Conservation (phyloP, 2,888 invertebrate genomes). For the Hypena proboscidalis region DNA sequence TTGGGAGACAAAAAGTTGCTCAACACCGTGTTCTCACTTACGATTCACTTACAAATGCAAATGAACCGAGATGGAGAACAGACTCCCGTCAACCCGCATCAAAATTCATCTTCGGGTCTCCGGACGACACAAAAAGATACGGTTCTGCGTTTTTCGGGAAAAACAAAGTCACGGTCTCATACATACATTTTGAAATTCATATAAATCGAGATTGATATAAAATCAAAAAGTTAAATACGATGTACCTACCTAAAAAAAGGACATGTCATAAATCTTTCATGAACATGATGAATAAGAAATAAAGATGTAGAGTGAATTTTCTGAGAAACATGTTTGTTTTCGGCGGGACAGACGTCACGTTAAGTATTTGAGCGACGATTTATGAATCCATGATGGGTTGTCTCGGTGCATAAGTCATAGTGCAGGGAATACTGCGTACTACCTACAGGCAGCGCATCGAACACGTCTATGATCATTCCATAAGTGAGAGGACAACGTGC, state of each 20-base stretch:
- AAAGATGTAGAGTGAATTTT: slow-evolving; percentile 13
- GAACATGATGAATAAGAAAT: slow-evolving; percentile 21
- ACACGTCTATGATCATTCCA: slow-evolving; percentile 60
- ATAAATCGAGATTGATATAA: slow-evolving; percentile 34
- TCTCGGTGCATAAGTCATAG: slow-evolving; percentile 42
- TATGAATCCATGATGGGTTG: slow-evolving; percentile 3
- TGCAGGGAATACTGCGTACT: slow-evolving; percentile 29
- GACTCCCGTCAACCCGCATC: slow-evolving; percentile 69
- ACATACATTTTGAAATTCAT: slow-evolving; percentile 60
- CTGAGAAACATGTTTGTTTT: slow-evolving; percentile 12
- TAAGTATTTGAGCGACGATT: slow-evolving; percentile 3
- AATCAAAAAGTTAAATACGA: slow-evolving; percentile 32
- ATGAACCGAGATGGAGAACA: slow-evolving; percentile 54
- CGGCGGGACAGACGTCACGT: neutral
- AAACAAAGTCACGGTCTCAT: slow-evolving; percentile 48
- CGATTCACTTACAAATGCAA: slow-evolving; percentile 60
- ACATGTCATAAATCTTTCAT: slow-evolving; percentile 38
- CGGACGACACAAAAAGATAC: slow-evolving; percentile 56
- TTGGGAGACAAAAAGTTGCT: slow-evolving; percentile 47
- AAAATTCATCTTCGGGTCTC: slow-evolving; percentile 56
- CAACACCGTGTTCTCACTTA: slow-evolving; percentile 55
- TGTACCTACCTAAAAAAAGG: slow-evolving; percentile 25
- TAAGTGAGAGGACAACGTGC: slow-evolving; percentile 76
- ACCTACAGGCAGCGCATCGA: slow-evolving; percentile 45
- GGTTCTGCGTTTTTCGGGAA: slow-evolving; percentile 50